phyloP scores from a whole-genome alignment of 2,113 vertebrate species.

The Pleuronectes platessa region DNA sequence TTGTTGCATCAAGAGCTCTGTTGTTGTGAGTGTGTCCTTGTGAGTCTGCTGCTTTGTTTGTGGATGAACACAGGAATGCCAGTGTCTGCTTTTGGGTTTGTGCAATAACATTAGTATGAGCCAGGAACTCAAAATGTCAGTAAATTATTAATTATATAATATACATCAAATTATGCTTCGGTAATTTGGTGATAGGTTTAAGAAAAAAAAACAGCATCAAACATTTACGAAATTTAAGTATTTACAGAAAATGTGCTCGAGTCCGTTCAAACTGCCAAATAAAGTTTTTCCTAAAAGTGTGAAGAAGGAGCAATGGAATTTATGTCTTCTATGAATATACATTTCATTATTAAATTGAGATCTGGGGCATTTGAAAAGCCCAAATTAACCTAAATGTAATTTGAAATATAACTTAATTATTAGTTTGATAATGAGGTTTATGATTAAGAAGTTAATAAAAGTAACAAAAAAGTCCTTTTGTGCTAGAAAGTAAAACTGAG shows the following conservation, averaged over 20 bases:
- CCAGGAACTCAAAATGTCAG: constrained; percentile 25
- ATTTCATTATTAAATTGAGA: constrained; percentile 74
- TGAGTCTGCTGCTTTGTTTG: constrained; percentile 18
- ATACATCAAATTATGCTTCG: not conserved
- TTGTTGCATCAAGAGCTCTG: constrained; percentile 46
- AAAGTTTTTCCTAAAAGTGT: constrained; percentile 38
- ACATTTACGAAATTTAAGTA: not conserved
- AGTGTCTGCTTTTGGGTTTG: constrained; percentile 27
- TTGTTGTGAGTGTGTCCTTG: constrained; percentile 30
- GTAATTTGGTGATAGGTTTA: not conserved
- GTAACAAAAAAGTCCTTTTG: constrained; percentile 64
- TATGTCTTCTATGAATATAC: constrained; percentile 74
- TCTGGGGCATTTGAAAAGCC: constrained; percentile 76
- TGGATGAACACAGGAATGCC: constrained; percentile 8
- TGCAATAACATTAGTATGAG: constrained; percentile 23
- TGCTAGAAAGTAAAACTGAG: constrained; percentile 48
- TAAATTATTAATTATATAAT: not conserved
- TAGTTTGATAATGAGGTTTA: constrained; percentile 80
- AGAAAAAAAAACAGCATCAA: not conserved
- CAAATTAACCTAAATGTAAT: constrained; percentile 78
- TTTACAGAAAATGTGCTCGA: not conserved
- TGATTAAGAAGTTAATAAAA: constrained; percentile 83
- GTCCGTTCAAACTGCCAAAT: constrained; percentile 19
- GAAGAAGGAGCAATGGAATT: constrained; percentile 46
- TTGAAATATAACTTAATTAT: constrained; percentile 80